Base-by-base conservation (phyloP, 1,140 invertebrate genomes). In the Eupristina koningsbergeri region DNA sequence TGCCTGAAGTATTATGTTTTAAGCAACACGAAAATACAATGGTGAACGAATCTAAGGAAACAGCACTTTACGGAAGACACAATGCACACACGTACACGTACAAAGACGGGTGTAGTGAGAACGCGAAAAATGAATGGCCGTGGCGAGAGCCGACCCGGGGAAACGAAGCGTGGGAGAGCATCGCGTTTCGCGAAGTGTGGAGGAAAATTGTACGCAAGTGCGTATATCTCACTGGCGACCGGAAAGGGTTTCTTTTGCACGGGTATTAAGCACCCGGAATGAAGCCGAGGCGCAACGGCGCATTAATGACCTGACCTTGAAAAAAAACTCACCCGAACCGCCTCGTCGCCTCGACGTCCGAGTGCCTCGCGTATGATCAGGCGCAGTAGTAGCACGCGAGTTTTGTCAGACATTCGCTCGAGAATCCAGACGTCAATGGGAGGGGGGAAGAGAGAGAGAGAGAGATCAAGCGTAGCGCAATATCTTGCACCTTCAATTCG, bases 381-480 rank as follows among this genome's bases (percentile, higher is more conserved):
- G 80, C 69, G 81, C 84, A 84, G 80, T 81, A 83, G 64, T 85
- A 87, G 61, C 84, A 63, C 73, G 69, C 81, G 85, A 84, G 83
- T 85, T 80, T 58, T 53, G 81, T 74, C 81, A 82, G 71, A 29
- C 83, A 19, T 53, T 47, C 67, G 76, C 74, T 84, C 61, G 53
- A 34, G 53, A 22, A 39, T 50, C n/a, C n/a, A n/a, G n/a, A 19
- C 2, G n/a, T 74, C n/a, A 15, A n/a, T n/a, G n/a, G n/a, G n/a
- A n/a, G n/a, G n/a, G n/a, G n/a, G n/a, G n/a, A n/a, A n/a, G n/a
- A n/a, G n/a, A n/a, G n/a, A n/a, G n/a, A n/a, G n/a, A n/a, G n/a
- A n/a, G n/a, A 41, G 7, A 69, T 36, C 11, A 9, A 6, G 26
- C 1, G 29, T 36, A 41, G 26, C 6, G n/a, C 41, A 71, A n/a